A percentile compares a stretch with the other conserved stretches of the same genome.
These are phyloP conservation scores for Lutraria lutraria DNA, from an alignment of 2,888 invertebrate genomes.

Conservation along the genomic window DNA sequence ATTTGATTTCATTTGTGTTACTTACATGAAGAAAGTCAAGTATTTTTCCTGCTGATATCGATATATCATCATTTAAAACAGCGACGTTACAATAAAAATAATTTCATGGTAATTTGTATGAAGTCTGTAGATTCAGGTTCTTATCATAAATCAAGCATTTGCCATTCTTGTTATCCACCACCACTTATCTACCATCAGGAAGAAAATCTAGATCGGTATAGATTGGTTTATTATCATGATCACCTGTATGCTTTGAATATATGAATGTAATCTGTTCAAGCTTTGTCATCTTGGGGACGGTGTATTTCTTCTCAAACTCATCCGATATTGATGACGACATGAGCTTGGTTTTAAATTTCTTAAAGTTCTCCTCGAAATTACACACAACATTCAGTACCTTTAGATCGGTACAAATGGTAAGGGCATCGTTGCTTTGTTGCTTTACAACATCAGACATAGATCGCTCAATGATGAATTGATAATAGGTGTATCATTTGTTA, in stretches of 20 bases:
- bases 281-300: too few species aligned
- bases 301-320: too few species aligned
- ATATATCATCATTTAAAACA: constrained; percentile 10
- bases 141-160: too few species aligned
- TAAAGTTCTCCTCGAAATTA: not conserved
- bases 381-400: not conserved
- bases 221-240: not conserved
- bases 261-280: not conserved
- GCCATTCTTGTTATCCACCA: too few species aligned
- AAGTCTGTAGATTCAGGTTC: not conserved
- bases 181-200: too few species aligned
- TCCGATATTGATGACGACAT: not conserved
- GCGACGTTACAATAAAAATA: not conserved
- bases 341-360: not conserved
- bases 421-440: too few species aligned
- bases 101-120: constrained; percentile 6
- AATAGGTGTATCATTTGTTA: too few species aligned
- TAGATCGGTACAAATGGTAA: too few species aligned
- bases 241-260: constrained; percentile 1
- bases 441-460: too few species aligned
- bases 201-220: constrained; percentile 19
- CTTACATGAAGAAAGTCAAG: too few species aligned
- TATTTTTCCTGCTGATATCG: not conserved
- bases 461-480: too few species aligned
- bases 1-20: too few species aligned